Conservation (phyloP, 2,113 vertebrate species). For the Pteruthius melanotis region DNA sequence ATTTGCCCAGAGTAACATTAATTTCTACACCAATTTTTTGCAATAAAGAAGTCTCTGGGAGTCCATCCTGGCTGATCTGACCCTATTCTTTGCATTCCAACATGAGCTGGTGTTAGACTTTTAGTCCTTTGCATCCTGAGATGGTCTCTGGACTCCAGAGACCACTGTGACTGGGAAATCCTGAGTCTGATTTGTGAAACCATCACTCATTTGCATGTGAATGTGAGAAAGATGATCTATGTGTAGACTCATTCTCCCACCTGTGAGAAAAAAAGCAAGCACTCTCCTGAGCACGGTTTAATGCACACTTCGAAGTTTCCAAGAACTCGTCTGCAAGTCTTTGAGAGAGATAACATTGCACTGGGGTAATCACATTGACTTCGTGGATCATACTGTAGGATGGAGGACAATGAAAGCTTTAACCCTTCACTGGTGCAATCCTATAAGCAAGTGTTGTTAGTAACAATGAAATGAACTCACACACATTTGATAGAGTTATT, state of each 20-base stretch:
- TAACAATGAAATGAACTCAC: neutral
- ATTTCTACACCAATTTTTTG: neutral
- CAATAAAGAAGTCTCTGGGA: neutral
- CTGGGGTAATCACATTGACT: neutral
- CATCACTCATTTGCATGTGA: neutral
- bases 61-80: neutral
- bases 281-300: neutral
- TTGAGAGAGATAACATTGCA: neutral
- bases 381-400: neutral
- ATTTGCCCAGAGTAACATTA: neutral
- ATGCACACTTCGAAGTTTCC: neutral
- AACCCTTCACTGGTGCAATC: neutral
- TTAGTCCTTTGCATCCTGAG: too few relatives aligned
- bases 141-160: fast-evolving
- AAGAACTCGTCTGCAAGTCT: neutral
- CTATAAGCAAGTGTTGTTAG: neutral
- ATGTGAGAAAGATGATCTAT: neutral
- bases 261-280: neutral
- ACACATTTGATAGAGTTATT: neutral
- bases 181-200: neutral
- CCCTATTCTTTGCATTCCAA: neutral
- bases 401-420: neutral
- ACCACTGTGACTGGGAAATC: neutral
- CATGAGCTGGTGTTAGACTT: neutral
- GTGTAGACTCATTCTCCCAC: neutral